phyloP scores from a whole-genome alignment of 2,113 vertebrate species.

The Steatornis caripensis region DNA sequence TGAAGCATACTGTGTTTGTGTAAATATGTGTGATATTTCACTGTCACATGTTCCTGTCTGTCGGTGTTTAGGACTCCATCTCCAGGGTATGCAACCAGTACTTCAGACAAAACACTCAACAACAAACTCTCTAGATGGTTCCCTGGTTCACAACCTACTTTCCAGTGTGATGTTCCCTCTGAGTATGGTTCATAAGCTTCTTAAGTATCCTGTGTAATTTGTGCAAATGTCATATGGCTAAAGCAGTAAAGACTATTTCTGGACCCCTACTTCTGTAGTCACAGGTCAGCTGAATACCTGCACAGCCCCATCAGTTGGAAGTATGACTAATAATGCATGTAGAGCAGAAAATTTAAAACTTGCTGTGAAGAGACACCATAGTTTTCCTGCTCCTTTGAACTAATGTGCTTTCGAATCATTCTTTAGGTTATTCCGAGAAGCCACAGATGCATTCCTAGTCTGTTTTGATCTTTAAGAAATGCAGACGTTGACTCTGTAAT shows the following conservation, averaged over 20 bases:
- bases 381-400: background rate
- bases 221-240: background rate
- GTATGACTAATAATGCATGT: background rate
- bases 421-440: constrained; percentile 43
- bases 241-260: background rate
- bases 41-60: background rate
- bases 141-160: background rate
- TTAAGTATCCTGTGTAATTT: background rate
- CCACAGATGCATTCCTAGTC: constrained; percentile 31
- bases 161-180: background rate
- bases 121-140: background rate
- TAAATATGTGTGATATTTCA: background rate
- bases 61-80: background rate
- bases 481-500: constrained; percentile 50
- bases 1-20: background rate
- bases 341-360: background rate
- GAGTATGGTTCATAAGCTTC: background rate
- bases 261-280: background rate
- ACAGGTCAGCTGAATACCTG: background rate
- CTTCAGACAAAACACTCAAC: background rate
- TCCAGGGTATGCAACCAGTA: background rate
- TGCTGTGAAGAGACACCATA: background rate
- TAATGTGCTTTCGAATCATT: background rate
- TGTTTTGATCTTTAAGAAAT: constrained; percentile 54
- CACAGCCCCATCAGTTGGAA: background rate